Conservation (phyloP, 2,797 vertebrate species). For the Pseudopleuronectes americanus region DNA sequence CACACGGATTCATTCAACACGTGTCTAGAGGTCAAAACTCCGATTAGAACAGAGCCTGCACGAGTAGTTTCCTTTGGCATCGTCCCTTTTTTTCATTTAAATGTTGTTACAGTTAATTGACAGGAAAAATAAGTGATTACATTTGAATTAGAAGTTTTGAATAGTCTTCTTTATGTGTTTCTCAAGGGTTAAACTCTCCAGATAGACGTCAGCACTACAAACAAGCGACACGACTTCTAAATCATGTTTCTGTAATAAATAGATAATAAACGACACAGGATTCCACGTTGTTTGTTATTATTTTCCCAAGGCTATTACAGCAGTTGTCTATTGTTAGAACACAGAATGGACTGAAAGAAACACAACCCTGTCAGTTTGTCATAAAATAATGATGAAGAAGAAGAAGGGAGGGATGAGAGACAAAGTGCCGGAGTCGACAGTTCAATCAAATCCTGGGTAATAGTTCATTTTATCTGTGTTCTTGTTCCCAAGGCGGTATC, state of each 20-base stretch:
- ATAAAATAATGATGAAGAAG: conserved; percentile 23
- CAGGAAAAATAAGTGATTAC: background rate
- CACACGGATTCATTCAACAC: too few relatives aligned
- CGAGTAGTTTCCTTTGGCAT: too few relatives aligned
- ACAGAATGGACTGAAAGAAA: conserved; percentile 39
- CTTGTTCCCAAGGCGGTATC: conserved; percentile 68
- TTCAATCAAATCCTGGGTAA: conserved; percentile 78
- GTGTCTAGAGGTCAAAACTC: too few relatives aligned
- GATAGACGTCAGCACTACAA: conserved; percentile 18
- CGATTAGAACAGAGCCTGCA: too few relatives aligned
- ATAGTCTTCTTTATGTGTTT: background rate
- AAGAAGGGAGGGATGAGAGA: conserved; percentile 1
- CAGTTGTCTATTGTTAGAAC: conserved; percentile 41
- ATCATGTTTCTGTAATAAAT: conserved; percentile 55
- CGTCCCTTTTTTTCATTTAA: too few relatives aligned
- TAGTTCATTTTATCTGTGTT: conserved; percentile 77
- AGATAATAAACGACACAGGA: conserved; percentile 62
- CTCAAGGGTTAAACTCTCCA: conserved; percentile 29
- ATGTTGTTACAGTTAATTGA: conserved; percentile 2
- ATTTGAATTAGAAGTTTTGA: conserved; percentile 18
- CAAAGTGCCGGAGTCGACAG: conserved; percentile 64
- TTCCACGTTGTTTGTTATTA: conserved; percentile 55
- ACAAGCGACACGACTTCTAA: conserved; percentile 34
- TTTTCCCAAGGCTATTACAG: conserved; percentile 45
- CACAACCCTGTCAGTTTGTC: conserved; percentile 53